Conservation (phyloP, 1,140 invertebrate species). For the Andrena cerasifolii region DNA sequence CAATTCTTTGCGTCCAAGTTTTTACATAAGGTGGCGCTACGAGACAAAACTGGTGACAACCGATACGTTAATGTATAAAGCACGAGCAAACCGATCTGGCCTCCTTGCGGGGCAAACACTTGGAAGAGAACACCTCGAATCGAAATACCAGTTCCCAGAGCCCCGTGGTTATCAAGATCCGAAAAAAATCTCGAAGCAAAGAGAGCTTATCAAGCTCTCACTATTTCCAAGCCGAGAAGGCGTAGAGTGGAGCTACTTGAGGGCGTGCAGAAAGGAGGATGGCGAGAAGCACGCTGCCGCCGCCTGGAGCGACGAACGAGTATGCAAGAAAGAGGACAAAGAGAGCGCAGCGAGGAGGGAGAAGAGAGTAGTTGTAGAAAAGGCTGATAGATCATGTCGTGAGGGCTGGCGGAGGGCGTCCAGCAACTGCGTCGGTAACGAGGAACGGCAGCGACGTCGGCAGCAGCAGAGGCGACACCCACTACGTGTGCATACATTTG, state of each 20-base stretch:
- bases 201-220: constrained; percentile 46
- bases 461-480: constrained; percentile 70
- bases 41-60: neutral
- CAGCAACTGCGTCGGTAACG: constrained; percentile 75
- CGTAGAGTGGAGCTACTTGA: neutral
- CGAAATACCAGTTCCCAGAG: constrained; percentile 38
- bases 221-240: constrained; percentile 12
- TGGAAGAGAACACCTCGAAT: constrained; percentile 22
- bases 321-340: constrained; percentile 54
- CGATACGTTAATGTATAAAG: neutral
- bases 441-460: constrained; percentile 72
- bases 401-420: constrained; percentile 66
- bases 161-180: constrained; percentile 30
- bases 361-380: constrained; percentile 57
- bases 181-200: constrained; percentile 49
- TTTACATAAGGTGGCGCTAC: neutral
- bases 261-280: constrained; percentile 34
- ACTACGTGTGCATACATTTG: constrained; percentile 57
- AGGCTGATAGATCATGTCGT: constrained; percentile 73
- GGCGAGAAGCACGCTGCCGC: constrained; percentile 14
- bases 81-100: neutral
- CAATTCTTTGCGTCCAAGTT: neutral
- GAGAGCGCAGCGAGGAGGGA: constrained; percentile 26
- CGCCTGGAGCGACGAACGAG: constrained; percentile 32
- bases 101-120: neutral